phyloP scores from a whole-genome alignment of 1,140 invertebrate species.

The Oscheius sp. region DNA sequence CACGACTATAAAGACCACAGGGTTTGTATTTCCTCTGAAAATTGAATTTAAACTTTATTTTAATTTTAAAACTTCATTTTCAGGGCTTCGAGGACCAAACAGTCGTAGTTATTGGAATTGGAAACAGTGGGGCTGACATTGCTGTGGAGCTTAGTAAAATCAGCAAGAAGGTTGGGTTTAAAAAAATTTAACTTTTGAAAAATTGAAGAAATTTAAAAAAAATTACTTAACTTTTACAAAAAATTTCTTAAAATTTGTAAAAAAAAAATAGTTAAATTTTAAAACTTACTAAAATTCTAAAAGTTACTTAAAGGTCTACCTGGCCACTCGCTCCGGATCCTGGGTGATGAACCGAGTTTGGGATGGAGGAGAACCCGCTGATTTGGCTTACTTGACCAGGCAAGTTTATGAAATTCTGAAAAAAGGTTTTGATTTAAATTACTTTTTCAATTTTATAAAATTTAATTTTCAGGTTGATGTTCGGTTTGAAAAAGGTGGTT shows the following conservation, averaged over 20 bases:
- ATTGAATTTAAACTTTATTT: constrained; percentile 5
- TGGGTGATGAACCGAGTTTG: constrained; percentile 62
- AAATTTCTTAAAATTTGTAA: too few species aligned
- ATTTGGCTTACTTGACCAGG: constrained; percentile 50
- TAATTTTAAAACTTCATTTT: not conserved
- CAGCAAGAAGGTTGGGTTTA: constrained; percentile 58
- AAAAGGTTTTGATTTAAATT: not conserved
- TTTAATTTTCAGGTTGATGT: constrained; percentile 51
- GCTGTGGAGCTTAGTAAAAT: constrained; percentile 64
- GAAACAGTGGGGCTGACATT: constrained; percentile 66
- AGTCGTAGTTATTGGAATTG: constrained; percentile 64
- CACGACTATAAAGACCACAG: constrained; percentile 61
- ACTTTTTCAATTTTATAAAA: too few species aligned
- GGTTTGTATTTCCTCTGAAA: not conserved
- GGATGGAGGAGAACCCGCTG: constrained; percentile 60
- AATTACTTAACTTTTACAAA: too few species aligned
- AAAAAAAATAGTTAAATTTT: too few species aligned
- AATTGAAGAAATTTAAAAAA: not conserved
- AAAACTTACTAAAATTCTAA: not conserved
- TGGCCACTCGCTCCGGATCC: constrained; percentile 61
- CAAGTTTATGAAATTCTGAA: not conserved
- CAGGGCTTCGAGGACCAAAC: constrained; percentile 60
- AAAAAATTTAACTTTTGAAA: not conserved
- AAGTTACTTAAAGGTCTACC: constrained; percentile 52
- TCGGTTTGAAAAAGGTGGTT: constrained; percentile 52